Evolutionary conservation across 2,113 vertebrate species (phyloP), one percentile per base, ranked within the genome.

Genomic region (Synodontis membranacea): DNA sequence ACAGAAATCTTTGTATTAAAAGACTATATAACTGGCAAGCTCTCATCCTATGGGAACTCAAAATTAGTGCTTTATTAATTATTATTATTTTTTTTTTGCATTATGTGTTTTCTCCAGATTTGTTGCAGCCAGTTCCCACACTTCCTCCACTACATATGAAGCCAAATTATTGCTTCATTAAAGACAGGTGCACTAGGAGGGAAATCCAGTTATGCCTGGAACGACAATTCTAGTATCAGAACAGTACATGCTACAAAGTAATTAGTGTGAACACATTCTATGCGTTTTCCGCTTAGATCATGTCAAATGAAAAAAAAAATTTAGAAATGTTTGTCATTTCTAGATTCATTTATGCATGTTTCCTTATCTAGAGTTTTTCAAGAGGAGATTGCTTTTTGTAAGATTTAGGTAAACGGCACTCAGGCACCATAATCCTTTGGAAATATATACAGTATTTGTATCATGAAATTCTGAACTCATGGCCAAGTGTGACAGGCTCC

Each of bases 341-440:
- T 58, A 42, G n/a, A 54, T 39, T 39, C 0, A 1, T 11, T 80
- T 58, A 39, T 39, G 3, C 11, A 21, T 1, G 15, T 58, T 58
- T 42, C 37, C 21, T 39, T 80, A 58, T 58, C 10, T 39, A 12
- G 34, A 39, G 9, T 37, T 37, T 54, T 79, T 79, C 34, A 79
- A 23, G 12, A 42, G 17, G 34, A 58, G 28, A 5, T 54, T 39
- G n/a, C n/a, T 23, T 79, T 54, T 37, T 74, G 28, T 64, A 54
- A 56, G 46, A 31, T 56, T 79, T 79, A n/a, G 1, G 31, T 62
- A 21, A 86, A 64, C 52, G 52, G 44, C 39, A 70, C 48, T 83
- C 64, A 89, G 58, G 86, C 68, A 82, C 84, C 64, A 42, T 58
- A 85, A 42, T 87, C 44, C n/a, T 76, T 74, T 79, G 54, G 62